Evolutionary conservation across 2,797 vertebrate species (phyloP), one percentile per base, ranked within the genome.

Genomic region (Acipenser transmontanus): DNA sequence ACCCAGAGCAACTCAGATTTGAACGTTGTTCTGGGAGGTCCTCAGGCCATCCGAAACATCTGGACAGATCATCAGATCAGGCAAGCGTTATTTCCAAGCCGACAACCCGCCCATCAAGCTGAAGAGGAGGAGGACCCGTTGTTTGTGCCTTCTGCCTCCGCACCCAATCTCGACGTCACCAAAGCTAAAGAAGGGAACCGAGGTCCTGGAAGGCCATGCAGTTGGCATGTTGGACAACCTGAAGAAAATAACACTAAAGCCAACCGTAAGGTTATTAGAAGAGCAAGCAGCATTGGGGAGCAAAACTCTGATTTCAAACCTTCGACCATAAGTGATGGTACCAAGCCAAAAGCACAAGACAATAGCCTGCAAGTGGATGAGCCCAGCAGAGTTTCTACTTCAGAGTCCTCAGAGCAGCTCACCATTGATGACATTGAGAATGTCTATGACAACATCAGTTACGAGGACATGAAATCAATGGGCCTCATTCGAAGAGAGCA

Each of bases 391-490:
- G 77, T 88, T 59, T 88, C 82, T 0, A 93, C 89, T 59, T 95
- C 91, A 0, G 94, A 93, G 34, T 96, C 92, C 34, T 88, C 91
- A 0, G 94, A 96, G 69, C 94, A 97, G 80, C 73, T 99, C 67
- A 94, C 93, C 0, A 72, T 94, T 0, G 94, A 98, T 34, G 94
- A 96, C 49, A 89, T 95, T 50, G 93, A 98, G 74, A 96, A 98
- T 8, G 93, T 99, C 63, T 99, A 99, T 73, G 97, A 99, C 75
- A 99, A 99, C 73, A 95, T 99, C 73, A 98, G 94, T 81, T 97
- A 92, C 0, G 94, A 98, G 77, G 97, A 98, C 82, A 83, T 98
- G 9, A 97, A 96, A 78, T 87, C 86, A 62, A 95, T 98, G 94
- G 94, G 93, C 14, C 84, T 97, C 1, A 81, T 92, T 63, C 87